Conservation (phyloP, 2,888 invertebrate species). For the Embidobia sp. region DNA sequence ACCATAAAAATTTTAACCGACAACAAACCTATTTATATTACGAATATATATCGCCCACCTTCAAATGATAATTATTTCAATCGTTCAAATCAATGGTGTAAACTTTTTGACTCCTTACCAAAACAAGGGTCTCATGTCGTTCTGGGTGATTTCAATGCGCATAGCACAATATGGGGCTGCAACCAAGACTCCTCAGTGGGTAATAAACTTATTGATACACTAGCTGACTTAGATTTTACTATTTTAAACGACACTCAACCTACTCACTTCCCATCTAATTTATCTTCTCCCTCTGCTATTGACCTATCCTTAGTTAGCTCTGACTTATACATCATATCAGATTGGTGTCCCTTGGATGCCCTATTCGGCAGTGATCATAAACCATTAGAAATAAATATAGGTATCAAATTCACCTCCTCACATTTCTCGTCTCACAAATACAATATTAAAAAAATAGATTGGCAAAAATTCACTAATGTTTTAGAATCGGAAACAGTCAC, state of each 20-base stretch:
- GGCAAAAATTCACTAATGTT: not conserved
- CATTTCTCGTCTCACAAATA: not conserved
- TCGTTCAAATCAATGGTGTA: too few relatives aligned
- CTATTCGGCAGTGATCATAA: not conserved
- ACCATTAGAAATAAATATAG: not conserved
- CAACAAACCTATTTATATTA: too few relatives aligned
- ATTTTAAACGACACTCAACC: not conserved
- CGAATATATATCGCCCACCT: too few relatives aligned
- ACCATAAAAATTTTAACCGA: too few relatives aligned
- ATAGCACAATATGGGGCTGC: not conserved
- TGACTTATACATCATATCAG: not conserved
- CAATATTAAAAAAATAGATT: not conserved
- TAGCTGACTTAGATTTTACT: not conserved
- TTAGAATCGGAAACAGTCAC: not conserved
- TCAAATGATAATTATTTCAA: too few relatives aligned
- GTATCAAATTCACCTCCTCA: not conserved
- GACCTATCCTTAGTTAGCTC: not conserved
- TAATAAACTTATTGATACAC: not conserved
- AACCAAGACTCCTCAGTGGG: not conserved
- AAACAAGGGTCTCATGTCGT: not conserved
- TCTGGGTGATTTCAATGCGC: not conserved
- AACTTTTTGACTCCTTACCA: not conserved
- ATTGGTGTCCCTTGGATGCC: not conserved
- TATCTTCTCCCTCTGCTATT: not conserved
- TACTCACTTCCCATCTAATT: conserved; percentile 3